phyloP scores from a whole-genome alignment of 1,140 invertebrate genomes.

The Antheraea mylitta region DNA sequence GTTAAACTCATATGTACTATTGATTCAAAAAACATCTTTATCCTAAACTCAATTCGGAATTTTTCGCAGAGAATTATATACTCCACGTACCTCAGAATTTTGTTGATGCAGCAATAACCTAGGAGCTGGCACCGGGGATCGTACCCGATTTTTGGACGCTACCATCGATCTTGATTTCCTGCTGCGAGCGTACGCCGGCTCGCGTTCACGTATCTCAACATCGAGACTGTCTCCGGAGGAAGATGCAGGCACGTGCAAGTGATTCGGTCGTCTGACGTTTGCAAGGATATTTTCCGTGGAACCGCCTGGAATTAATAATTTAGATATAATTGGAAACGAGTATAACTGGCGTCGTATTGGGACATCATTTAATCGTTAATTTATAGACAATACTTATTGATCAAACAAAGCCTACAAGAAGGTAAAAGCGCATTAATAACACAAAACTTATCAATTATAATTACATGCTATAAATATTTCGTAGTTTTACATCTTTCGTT shows the following conservation, averaged over 20 bases:
- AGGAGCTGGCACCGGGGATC: conserved; percentile 49
- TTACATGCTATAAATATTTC: no score
- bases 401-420: no score
- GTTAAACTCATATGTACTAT: no score
- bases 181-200: conserved; percentile 38
- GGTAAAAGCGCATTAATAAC: no score
- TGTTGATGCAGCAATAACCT: conserved; percentile 45
- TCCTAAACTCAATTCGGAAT: no score
- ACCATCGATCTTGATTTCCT: conserved; percentile 68
- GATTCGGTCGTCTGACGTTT: conserved; percentile 42
- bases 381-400: no score
- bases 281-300: conserved; percentile 59
- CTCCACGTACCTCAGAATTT: conserved; percentile 37
- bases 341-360: no score
- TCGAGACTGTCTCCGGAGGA: conserved; percentile 69
- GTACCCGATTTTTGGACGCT: conserved; percentile 47
- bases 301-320: conserved; percentile 46
- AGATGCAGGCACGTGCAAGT: conserved; percentile 54
- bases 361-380: no score
- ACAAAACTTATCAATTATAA: no score
- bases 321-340: background rate
- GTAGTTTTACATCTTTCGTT: no score
- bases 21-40: no score
- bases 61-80: no score
- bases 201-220: conserved; percentile 54